A percentile compares a stretch with the other conserved stretches of the same genome.
These are phyloP conservation scores for Aspiorhynchus laticeps DNA, from an alignment of 2,113 vertebrate species.

Conservation along the genomic window DNA sequence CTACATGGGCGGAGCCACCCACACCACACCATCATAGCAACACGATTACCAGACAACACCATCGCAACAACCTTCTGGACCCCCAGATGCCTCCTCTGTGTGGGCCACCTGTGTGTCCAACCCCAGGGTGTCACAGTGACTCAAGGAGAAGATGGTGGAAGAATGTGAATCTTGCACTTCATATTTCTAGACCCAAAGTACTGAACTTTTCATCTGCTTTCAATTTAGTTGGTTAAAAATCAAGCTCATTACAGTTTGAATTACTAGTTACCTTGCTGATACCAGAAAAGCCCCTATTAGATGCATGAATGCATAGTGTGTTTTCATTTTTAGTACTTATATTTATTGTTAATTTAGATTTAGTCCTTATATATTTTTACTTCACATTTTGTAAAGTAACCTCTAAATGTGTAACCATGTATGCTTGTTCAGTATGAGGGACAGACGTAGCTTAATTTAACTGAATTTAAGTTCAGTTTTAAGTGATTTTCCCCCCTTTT, in stretches of 20 bases:
- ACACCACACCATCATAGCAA: conserved; percentile 49
- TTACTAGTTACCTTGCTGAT: not conserved
- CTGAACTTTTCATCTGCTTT: not conserved
- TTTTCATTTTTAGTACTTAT: not conserved
- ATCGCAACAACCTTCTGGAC: conserved; percentile 15
- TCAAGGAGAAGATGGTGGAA: not conserved
- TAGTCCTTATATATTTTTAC: not conserved
- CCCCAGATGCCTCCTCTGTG: conserved; percentile 32
- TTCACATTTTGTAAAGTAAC: not conserved
- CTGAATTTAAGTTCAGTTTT: not conserved
- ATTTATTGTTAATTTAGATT: not conserved
- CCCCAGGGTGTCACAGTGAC: not conserved
- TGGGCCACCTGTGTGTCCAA: conserved; percentile 38
- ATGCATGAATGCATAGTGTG: not conserved
- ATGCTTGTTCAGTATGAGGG: not conserved
- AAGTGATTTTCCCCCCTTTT: not conserved
- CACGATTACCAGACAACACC: conserved; percentile 49
- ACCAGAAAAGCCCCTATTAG: not conserved
- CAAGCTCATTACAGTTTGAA: not conserved
- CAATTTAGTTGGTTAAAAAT: not conserved
- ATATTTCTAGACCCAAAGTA: not conserved
- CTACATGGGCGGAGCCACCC: conserved; percentile 52
- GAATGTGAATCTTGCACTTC: not conserved
- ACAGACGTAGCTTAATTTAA: too few relatives aligned
- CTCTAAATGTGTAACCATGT: not conserved